Percentiles rank a stretch among this genome's conserved stretches.
phyloP scores from a whole-genome alignment of 2,888 invertebrate species.

The Lochmaea crataegi region DNA sequence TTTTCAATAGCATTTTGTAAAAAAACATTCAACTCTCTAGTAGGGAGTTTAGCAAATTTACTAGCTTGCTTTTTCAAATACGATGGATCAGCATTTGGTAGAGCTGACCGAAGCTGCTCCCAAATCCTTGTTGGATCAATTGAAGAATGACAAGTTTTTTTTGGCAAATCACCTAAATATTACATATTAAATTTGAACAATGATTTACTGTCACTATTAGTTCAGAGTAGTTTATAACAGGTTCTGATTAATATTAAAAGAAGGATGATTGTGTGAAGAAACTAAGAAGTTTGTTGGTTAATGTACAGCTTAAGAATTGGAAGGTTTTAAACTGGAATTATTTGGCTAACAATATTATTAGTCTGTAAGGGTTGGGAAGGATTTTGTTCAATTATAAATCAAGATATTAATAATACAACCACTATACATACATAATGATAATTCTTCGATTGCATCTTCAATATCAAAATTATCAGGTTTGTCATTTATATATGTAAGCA shows the following conservation, averaged over 20 bases:
- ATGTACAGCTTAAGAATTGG: too few relatives aligned
- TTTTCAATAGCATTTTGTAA: slow-evolving; percentile 56
- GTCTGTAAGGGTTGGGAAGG: too few relatives aligned
- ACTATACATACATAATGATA: slow-evolving; percentile 26
- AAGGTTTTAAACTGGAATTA: too few relatives aligned
- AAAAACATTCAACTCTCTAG: slow-evolving; percentile 53
- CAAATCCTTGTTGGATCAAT: slow-evolving; percentile 47
- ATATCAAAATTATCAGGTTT: slow-evolving; percentile 42
- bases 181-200: not conserved
- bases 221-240: not conserved
- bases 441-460: slow-evolving; percentile 47
- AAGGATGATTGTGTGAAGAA: too few relatives aligned
- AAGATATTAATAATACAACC: too few relatives aligned
- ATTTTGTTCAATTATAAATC: too few relatives aligned
- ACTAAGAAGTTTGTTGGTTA: too few relatives aligned
- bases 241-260: too few relatives aligned
- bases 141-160: slow-evolving; percentile 6
- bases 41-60: slow-evolving; percentile 49
- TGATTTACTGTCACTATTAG: too few relatives aligned
- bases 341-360: too few relatives aligned
- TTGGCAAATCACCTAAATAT: slow-evolving; percentile 24
- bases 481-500: slow-evolving; percentile 45
- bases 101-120: slow-evolving; percentile 55
- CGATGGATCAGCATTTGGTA: slow-evolving; percentile 60
- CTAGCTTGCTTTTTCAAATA: slow-evolving; percentile 57